Conservation (phyloP, 1,140 invertebrate genomes). For the Megalonaias nervosa region DNA sequence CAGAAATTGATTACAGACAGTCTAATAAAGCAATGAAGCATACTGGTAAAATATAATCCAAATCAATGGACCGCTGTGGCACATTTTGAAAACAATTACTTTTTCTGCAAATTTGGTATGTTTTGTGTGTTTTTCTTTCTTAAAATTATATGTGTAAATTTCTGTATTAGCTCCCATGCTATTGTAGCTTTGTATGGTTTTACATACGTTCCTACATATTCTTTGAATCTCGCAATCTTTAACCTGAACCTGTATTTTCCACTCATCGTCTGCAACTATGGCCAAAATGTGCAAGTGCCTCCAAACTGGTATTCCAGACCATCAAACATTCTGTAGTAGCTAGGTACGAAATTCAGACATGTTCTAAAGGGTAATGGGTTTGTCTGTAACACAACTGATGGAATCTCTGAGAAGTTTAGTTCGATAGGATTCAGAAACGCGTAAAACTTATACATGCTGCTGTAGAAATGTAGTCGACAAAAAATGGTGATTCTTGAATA, state of each 20-base stretch:
- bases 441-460: neutral
- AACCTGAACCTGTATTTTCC: constrained; percentile 39
- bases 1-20: too few species aligned
- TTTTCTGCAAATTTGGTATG: too few species aligned
- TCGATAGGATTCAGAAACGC: neutral
- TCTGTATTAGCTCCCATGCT: too few species aligned
- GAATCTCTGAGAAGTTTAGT: neutral
- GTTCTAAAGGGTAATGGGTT: constrained; percentile 49
- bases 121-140: too few species aligned
- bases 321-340: constrained; percentile 88
- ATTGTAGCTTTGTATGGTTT: too few species aligned
- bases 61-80: too few species aligned
- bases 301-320: constrained; percentile 73
- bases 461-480: neutral
- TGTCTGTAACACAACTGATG: constrained; percentile 32
- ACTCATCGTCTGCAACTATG: constrained; percentile 35
- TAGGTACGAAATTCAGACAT: constrained; percentile 84
- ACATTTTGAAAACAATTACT: too few species aligned
- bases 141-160: too few species aligned
- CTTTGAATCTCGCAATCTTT: constrained; percentile 38
- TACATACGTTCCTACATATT: constrained; percentile 45
- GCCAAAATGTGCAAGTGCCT: constrained; percentile 58
- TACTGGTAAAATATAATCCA: too few species aligned
- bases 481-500: neutral
- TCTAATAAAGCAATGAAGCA: too few species aligned